phyloP scores from a whole-genome alignment of 2,797 vertebrate species.

The Parambassis ranga region DNA sequence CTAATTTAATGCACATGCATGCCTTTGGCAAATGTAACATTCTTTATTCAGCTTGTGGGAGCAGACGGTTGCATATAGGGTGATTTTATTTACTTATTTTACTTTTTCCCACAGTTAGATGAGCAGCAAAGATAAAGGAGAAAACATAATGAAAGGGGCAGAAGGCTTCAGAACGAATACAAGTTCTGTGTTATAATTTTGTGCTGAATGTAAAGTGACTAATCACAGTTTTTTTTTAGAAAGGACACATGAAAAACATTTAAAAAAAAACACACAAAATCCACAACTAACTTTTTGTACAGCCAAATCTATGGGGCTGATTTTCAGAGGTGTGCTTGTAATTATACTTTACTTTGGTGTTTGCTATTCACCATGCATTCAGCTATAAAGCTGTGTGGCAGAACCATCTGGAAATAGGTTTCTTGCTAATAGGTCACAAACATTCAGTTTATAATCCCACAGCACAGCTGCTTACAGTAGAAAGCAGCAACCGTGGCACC shows the following conservation, averaged over 20 bases:
- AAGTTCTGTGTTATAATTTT: neutral
- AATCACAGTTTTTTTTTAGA: no score
- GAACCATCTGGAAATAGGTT: constrained; percentile 30
- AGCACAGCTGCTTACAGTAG: constrained; percentile 34
- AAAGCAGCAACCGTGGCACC: neutral
- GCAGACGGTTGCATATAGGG: neutral
- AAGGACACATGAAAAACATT: no score
- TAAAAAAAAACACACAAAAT: no score
- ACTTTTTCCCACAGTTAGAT: neutral
- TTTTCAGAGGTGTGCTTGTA: neutral
- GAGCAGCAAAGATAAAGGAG: neutral
- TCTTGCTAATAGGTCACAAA: constrained; percentile 8
- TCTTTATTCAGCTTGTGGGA: constrained; percentile 18
- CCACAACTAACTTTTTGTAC: no score
- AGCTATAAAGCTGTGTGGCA: neutral
- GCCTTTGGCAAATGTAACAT: constrained; percentile 25
- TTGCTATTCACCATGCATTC: neutral
- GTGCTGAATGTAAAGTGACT: neutral
- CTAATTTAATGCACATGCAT: constrained; percentile 54
- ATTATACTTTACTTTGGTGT: neutral
- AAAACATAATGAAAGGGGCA: neutral
- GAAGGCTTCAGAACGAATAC: neutral
- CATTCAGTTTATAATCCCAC: neutral
- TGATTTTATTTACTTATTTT: constrained; percentile 10
- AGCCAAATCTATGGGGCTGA: no score